Base-by-base conservation (phyloP, 2,797 vertebrate species). In the Pseudomugil gertrudae region DNA sequence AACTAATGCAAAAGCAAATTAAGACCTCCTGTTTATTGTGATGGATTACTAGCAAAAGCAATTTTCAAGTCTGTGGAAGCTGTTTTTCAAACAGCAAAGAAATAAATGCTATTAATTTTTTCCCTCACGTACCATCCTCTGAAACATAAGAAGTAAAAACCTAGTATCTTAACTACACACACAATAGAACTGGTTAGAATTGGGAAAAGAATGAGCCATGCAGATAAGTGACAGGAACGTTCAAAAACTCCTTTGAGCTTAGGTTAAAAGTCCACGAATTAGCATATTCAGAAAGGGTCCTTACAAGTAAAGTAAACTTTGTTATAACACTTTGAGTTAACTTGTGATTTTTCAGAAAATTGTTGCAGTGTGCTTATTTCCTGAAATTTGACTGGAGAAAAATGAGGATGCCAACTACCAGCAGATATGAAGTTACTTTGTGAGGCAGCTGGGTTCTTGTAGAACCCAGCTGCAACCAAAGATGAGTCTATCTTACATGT, bases 1-100 rank as follows among this genome's bases (percentile, higher is more conserved):
- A 68, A 68, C 62, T 78, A 50, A 65, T 74, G 68, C 33, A 66
- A 70, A 83, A 83, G 64, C 62, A 79, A 85, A 86, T 83, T 61
- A 87, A 78, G 35, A 45, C 52, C 15, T 57, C 9, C 29, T 72
- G 62, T 84, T 81, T 74, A 78, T 69, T 74, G 47, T 83, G 72
- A 76, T 78, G 72, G 74, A 85, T 84, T 78, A 83, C 63, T 59
- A 65, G 36, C 69, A 30, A 47, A 66, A 29, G 66, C 58, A 78
- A 83, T 85, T 84, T 84, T 74, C 63, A 64, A 66, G 63, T 72
- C 55, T 32, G 51, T 40, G 32, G 62, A 79, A 80, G 76, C 62
- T 75, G 66, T 80, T 84, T 86, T 84, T 82, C 59, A 71, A 76
- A 77, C 24, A n/a, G 27, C 48, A 59, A 8, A 57, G 76, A 79